Evolutionary conservation across 2,888 invertebrate species (phyloP).

Genomic region (Tholera decimalis): DNA sequence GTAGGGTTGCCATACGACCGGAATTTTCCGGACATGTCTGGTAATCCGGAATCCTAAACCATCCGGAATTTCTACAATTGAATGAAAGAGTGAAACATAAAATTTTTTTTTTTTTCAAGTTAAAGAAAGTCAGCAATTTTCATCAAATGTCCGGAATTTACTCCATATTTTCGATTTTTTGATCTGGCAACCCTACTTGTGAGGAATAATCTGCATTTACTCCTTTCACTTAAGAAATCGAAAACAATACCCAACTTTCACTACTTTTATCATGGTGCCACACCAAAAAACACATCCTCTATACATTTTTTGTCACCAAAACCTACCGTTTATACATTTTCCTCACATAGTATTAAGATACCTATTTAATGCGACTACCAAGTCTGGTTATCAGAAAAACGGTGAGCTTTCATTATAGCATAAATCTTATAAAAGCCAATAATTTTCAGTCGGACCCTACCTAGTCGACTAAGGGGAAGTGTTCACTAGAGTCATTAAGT

Average conservation of each 20-base stretch:
- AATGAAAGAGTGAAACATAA: too few relatives aligned
- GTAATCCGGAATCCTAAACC: too few relatives aligned
- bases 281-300: slow-evolving; percentile 9
- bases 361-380: slow-evolving; percentile 19
- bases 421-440: slow-evolving; percentile 50
- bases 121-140: too few relatives aligned
- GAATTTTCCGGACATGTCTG: too few relatives aligned
- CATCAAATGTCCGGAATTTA: too few relatives aligned
- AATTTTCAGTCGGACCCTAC: slow-evolving; percentile 40
- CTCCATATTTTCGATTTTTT: too few relatives aligned
- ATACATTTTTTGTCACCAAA: not conserved
- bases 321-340: not conserved
- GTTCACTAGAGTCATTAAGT: slow-evolving; percentile 13
- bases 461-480: slow-evolving; percentile 21
- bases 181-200: too few relatives aligned
- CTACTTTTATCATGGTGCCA: slow-evolving; percentile 19
- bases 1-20: too few relatives aligned
- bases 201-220: too few relatives aligned
- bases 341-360: not conserved
- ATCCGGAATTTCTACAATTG: too few relatives aligned
- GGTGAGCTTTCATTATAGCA: slow-evolving; percentile 37
- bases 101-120: too few relatives aligned
- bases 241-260: slow-evolving; percentile 37
- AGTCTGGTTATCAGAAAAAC: slow-evolving; percentile 31
- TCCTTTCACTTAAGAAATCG: too few relatives aligned